A percentile compares a stretch with the other conserved stretches of the same genome.
phyloP scores from a whole-genome alignment of 1,140 invertebrate genomes.

The Ostrea denselamellosa region DNA sequence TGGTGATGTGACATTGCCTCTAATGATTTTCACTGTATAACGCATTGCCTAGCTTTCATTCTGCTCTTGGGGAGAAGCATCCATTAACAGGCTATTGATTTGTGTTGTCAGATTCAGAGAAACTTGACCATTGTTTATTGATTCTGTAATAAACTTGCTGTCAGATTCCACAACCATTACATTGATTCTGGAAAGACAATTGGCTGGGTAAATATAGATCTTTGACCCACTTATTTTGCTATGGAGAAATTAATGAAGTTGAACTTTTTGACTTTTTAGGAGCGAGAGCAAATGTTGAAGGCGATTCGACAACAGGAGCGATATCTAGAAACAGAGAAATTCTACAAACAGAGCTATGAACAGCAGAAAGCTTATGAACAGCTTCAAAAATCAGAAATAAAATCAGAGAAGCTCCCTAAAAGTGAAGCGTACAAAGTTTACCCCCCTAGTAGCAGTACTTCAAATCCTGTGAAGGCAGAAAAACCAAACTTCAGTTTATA shows the following conservation, averaged over 20 bases:
- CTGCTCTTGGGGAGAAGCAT: conserved; percentile 2
- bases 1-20: conserved; percentile 1
- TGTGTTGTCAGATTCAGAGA: conserved; percentile 14
- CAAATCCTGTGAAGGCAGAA: conserved; percentile 82
- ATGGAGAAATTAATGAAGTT: not conserved
- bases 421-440: conserved; percentile 11
- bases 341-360: conserved; percentile 26
- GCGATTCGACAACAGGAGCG: conserved; percentile 15
- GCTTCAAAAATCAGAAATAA: conserved; percentile 51
- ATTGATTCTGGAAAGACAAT: not conserved
- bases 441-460: conserved; percentile 19
- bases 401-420: conserved; percentile 40
- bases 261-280: not conserved
- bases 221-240: not conserved
- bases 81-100: not conserved
- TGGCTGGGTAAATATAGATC: not conserved
- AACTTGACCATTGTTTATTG: not conserved
- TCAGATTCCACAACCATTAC: not conserved
- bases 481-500: conserved; percentile 85
- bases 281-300: conserved; percentile 25
- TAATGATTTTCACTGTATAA: conserved; percentile 8
- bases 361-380: conserved; percentile 33
- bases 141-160: not conserved
- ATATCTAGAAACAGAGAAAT: not conserved
- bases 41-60: conserved; percentile 13